These are phyloP conservation scores for Caranx melampygus DNA, from an alignment of 2,113 vertebrate species.

Conservation along the genomic window DNA sequence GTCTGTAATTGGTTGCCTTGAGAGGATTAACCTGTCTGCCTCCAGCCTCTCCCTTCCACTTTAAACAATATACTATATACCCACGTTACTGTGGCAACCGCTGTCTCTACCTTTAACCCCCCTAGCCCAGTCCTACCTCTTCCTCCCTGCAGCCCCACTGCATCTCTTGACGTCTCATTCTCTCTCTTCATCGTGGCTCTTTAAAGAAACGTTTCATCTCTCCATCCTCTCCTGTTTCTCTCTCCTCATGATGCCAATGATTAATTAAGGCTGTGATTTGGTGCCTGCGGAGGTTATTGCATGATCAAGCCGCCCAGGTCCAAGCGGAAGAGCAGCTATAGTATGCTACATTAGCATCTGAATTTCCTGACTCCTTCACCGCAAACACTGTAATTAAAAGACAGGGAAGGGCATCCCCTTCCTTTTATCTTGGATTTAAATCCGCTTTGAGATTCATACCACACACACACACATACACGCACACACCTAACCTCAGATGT, in stretches of 20 bases:
- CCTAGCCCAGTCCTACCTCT: neutral
- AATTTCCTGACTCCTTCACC: constrained; percentile 57
- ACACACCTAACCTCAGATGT: constrained; percentile 54
- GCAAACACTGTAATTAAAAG: constrained; percentile 69
- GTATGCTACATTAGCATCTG: constrained; percentile 57
- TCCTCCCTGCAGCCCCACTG: neutral
- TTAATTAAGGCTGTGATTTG: constrained; percentile 21
- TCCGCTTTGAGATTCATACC: constrained; percentile 62
- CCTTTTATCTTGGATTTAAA: constrained; percentile 72
- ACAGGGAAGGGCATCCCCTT: constrained; percentile 64
- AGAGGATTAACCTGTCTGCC: constrained; percentile 79
- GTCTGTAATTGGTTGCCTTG: constrained; percentile 71
- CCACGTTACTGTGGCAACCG: constrained; percentile 43
- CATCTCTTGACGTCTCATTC: neutral
- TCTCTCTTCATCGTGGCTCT: neutral
- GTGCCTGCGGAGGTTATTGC: neutral
- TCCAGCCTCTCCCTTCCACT: constrained; percentile 64
- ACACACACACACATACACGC: constrained; percentile 46
- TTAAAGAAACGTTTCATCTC: neutral
- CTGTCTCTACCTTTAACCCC: neutral
- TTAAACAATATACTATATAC: constrained; percentile 57
- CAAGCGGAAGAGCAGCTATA: constrained; percentile 29
- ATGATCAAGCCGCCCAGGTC: constrained; percentile 44
- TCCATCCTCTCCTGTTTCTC: neutral
- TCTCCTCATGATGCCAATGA: neutral